Evolutionary conservation across 1,140 invertebrate species (phyloP), one percentile per base, ranked within the genome.

Genomic region (Polypedilum vanderplanki): DNA sequence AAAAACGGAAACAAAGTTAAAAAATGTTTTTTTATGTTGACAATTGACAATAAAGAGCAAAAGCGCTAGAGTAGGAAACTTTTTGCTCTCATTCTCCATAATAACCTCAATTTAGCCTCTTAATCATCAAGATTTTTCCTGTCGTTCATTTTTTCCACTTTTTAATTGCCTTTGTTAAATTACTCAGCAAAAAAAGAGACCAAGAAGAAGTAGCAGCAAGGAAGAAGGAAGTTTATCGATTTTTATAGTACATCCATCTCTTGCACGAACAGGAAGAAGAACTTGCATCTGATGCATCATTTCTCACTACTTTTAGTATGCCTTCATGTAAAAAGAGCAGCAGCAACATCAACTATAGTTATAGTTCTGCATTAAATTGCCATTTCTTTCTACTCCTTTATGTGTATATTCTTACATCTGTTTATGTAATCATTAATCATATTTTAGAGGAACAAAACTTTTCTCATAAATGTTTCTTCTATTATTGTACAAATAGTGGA

Each of bases 331-430:
- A 4, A 15, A 57, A n/a, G 15, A 57, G 15, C 1, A 57, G 12
- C n/a, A n/a, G 46, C 46, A 33, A 33, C 24, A 57, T 57, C 46
- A 12, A n/a, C 12, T 15, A 57, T n/a, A 15, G 1, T 57, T 15
- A 57, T 57, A 15, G 10, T 57, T n/a, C 46, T n/a, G n/a, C 46
- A 57, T 57, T 12, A 3, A 12, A 57, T 57, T n/a, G 46, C 46
- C 12, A n/a, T 57, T n/a, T 57, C 3, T 4, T 57, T n/a, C 46
- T n/a, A n/a, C n/a, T n/a, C n/a, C n/a, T n/a, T n/a, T n/a, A n/a
- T n/a, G n/a, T n/a, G n/a, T n/a, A n/a, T n/a, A n/a, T n/a, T 57
- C 12, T 57, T 57, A 57, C 46, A 57, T 57, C 46, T 57, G 46
- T 15, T 57, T 57, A n/a, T 57, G 46, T 57, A 8, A 57, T 57